These are phyloP conservation scores for Elephantulus edwardii DNA, from an alignment of 2,113 vertebrate genomes.

Conservation along the genomic window DNA sequence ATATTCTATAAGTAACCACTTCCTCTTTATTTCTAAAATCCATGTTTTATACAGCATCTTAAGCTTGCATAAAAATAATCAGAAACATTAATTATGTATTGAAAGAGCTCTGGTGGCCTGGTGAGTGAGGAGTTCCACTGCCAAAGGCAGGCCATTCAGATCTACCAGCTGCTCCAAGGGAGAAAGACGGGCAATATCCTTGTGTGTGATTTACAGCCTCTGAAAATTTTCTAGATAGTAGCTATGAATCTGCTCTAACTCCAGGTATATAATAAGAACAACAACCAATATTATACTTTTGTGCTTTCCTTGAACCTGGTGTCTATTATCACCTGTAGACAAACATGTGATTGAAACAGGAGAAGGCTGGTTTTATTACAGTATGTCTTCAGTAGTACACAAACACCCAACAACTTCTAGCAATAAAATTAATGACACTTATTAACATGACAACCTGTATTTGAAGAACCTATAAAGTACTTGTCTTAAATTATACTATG, in stretches of 20 bases:
- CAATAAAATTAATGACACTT: constrained; percentile 28
- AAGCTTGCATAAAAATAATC: not conserved
- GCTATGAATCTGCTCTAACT: no score
- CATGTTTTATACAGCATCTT: not conserved
- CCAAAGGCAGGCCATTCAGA: no score
- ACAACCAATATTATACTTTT: not conserved
- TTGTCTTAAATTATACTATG: constrained; percentile 55
- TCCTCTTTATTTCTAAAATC: constrained; percentile 18
- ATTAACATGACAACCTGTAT: constrained; percentile 42
- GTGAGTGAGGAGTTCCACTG: no score
- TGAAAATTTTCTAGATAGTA: no score
- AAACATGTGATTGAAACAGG: not conserved
- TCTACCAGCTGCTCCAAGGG: no score
- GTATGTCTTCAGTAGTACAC: not conserved
- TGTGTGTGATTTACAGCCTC: no score
- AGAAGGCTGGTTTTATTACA: not conserved
- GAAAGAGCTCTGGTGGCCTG: no score
- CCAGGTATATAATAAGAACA: no score
- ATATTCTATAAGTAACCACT: not conserved
- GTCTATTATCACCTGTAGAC: not conserved
- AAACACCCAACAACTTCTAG: constrained; percentile 3
- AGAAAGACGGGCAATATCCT: no score
- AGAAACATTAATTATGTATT: not conserved
- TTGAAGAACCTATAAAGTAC: constrained; percentile 38
- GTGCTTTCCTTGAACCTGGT: not conserved